Evolutionary conservation across 2,888 invertebrate genomes (phyloP), one percentile per base, ranked within the genome.

Genomic region (Dasypogon diadema): DNA sequence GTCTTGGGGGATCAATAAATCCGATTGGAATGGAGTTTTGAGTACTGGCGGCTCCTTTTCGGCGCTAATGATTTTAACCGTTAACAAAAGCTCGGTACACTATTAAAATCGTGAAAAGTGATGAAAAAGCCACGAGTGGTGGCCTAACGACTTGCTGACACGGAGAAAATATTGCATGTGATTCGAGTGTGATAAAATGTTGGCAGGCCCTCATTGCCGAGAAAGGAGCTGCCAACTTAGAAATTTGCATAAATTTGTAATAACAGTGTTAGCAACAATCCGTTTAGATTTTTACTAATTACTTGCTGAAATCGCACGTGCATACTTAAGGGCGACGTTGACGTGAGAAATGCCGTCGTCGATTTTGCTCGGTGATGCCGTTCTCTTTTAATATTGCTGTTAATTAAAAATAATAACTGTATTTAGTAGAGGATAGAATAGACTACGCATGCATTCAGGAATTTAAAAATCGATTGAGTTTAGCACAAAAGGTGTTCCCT

Each of bases 161-260:
- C 60, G 37, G 37, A 21, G 21, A 21, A 58, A 60, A 37, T 60
- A 60, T 18, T 60, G 60, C 60, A 60, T 60, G 60, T 37, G 60
- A 60, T 60, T 18, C 21, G 2, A 2, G 8, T 2, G 4, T 4
- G 37, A 60, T 60, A 34, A 60, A 18, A n/a, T 60, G 21, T 42
- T 42, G 42, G 6, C n/a, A 12, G 42, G 42, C 42, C 2, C n/a
- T 42, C 5, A 21, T 3, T n/a, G n/a, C n/a, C n/a, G n/a, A n/a
- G n/a, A n/a, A n/a, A n/a, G n/a, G 12, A 12, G 6, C 42, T 37
- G n/a, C 34, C 21, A 60, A 18, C 37, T 60, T 21, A 18, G 37
- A 37, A 60, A 60, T 60, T 60, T 60, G 18, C 60, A 60, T 60
- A 60, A 60, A 37, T 60, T 60, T 37, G 12, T 42, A 60, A 60